Evolutionary conservation across 2,797 vertebrate species (phyloP).

Genomic region (Atherinosoma microstoma): DNA sequence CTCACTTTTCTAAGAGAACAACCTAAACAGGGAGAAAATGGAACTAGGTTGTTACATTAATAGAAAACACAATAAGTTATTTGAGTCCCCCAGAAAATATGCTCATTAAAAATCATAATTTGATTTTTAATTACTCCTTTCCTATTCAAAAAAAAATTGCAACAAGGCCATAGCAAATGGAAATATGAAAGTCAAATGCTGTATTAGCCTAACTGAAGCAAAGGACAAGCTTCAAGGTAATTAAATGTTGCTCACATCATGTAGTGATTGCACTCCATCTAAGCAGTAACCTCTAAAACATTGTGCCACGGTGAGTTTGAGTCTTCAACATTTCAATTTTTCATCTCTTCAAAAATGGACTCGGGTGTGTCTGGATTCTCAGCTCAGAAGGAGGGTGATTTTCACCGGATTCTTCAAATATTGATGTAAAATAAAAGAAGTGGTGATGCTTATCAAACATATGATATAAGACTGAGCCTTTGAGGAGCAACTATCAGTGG

Average conservation of each 20-base stretch:
- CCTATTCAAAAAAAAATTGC: not conserved
- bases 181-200: not conserved
- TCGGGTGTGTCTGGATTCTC: conserved; percentile 6
- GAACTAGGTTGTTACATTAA: not conserved
- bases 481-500: too few species aligned
- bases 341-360: conserved; percentile 15
- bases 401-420: too few species aligned
- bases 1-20: not conserved
- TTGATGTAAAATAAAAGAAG: too few species aligned
- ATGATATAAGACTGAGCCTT: too few species aligned
- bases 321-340: not conserved
- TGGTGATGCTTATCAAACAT: too few species aligned
- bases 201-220: not conserved
- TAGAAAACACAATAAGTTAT: not conserved
- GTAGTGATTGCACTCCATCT: not conserved
- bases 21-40: not conserved
- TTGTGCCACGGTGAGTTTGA: not conserved
- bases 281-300: not conserved
- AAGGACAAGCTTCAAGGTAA: not conserved
- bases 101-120: not conserved
- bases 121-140: not conserved
- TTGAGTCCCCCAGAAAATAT: not conserved
- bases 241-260: conserved; percentile 6
- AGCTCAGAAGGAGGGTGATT: conserved; percentile 4
- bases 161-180: not conserved